A percentile compares a stretch with the other conserved stretches of the same genome.
Conservation (phyloP, 2,113 vertebrate species). For the Pseudois nayaur region DNA sequence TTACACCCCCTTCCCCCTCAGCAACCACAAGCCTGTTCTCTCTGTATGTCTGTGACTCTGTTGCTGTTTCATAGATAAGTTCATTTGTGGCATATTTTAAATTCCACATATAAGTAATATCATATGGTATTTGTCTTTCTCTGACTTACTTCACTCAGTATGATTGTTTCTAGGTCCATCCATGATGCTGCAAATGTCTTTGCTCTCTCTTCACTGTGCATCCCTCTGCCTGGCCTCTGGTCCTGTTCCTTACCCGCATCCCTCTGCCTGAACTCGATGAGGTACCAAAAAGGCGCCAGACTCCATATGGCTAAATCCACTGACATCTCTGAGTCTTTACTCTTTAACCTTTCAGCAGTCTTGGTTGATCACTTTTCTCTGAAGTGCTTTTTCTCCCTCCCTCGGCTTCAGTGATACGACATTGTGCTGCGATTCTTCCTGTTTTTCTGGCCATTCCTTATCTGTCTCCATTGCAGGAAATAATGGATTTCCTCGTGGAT, state of each 20-base stretch:
- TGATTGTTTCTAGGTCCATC: neutral
- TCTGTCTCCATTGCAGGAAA: constrained; percentile 1
- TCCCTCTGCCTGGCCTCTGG: neutral
- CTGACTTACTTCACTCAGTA: neutral
- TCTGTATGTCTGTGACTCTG: neutral
- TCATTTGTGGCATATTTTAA: neutral
- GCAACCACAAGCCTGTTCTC: neutral
- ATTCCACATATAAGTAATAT: neutral
- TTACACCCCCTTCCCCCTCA: neutral
- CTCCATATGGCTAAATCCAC: neutral
- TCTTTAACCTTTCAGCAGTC: neutral
- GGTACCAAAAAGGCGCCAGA: neutral
- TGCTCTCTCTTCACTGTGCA: neutral
- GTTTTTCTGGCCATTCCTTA: neutral
- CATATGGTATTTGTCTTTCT: neutral
- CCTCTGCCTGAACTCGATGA: neutral
- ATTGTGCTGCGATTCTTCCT: neutral
- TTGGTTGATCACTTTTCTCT: neutral
- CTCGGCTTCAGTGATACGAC: neutral
- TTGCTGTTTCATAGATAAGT: neutral
- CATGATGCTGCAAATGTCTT: neutral
- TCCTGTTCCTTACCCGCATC: neutral
- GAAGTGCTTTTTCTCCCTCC: neutral
- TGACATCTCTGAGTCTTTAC: neutral
- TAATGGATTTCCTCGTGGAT: neutral